A percentile compares a stretch with the other conserved stretches of the same genome.
Evolutionary conservation across 1,140 invertebrate species (phyloP).

Genomic region (Cydia fagiglandana): DNA sequence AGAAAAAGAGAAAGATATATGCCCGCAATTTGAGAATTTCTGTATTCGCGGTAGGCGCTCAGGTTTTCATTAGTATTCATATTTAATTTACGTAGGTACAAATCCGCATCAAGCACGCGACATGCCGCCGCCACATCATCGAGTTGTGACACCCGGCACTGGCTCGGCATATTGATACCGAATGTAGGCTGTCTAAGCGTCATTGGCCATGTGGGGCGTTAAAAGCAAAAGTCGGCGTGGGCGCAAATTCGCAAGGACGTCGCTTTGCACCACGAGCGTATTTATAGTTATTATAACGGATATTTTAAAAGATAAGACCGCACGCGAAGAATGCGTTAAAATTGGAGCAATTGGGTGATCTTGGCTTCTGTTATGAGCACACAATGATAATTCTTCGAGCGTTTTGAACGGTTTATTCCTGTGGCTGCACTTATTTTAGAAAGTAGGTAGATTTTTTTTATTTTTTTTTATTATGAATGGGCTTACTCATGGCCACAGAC

Average conservation of each 20-base stretch:
- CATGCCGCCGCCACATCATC: neutral
- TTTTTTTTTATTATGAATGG: too few species aligned
- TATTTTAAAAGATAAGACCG: neutral
- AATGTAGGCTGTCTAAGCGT: constrained; percentile 30
- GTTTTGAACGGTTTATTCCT: neutral
- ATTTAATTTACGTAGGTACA: too few species aligned
- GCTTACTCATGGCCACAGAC: too few species aligned
- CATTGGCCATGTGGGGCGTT: constrained; percentile 12
- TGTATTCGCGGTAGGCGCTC: too few species aligned
- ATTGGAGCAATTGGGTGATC: neutral
- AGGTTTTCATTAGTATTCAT: too few species aligned
- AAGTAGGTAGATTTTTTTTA: too few species aligned
- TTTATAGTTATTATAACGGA: constrained; percentile 3
- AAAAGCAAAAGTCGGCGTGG: constrained; percentile 29
- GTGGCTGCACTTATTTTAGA: neutral
- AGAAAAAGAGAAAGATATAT: too few species aligned
- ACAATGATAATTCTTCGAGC: neutral
- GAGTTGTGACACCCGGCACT: neutral
- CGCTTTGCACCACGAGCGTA: constrained; percentile 1
- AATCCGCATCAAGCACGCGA: neutral
- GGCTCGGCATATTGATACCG: neutral
- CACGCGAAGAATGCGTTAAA: neutral
- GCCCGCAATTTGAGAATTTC: too few species aligned
- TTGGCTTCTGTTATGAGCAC: neutral
- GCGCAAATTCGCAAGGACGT: constrained; percentile 24